These are phyloP conservation scores for Eriocheir sinensis DNA, from an alignment of 1,140 invertebrate species.

Conservation along the genomic window DNA sequence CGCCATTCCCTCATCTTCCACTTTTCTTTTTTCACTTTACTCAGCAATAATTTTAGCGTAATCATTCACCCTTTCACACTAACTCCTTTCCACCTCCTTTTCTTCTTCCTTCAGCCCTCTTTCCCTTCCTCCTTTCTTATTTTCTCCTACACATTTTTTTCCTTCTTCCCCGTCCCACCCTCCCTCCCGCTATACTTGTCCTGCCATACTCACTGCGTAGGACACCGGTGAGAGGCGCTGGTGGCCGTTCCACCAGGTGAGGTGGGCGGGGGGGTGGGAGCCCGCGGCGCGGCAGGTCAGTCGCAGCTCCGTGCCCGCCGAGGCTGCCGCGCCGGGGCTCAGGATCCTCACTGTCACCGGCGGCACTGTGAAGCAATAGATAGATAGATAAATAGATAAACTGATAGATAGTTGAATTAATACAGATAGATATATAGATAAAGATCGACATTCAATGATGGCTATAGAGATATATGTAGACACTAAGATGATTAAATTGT, in stretches of 20 bases:
- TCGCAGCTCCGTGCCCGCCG: slow-evolving; percentile 42
- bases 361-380: not conserved
- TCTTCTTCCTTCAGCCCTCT: not conserved
- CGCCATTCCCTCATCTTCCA: not conserved
- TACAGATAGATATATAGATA: not conserved
- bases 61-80: not conserved
- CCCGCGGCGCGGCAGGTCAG: slow-evolving; percentile 43
- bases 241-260: slow-evolving; percentile 53
- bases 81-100: not conserved
- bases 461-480: slow-evolving; percentile 26
- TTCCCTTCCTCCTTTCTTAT: not conserved
- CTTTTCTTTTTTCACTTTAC: not conserved
- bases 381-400: not conserved
- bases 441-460: not conserved
- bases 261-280: slow-evolving; percentile 44
- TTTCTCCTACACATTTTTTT: not conserved
- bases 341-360: slow-evolving; percentile 50
- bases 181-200: not conserved
- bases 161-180: not conserved
- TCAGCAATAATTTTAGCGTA: not conserved
- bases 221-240: slow-evolving; percentile 31
- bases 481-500: not conserved
- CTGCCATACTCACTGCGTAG: slow-evolving; percentile 34
- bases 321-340: slow-evolving; percentile 27
- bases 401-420: not conserved